Percentiles rank a stretch among this genome's conserved stretches.
Conservation (phyloP, 2,113 vertebrate genomes). For the Burhinus oedicnemus region DNA sequence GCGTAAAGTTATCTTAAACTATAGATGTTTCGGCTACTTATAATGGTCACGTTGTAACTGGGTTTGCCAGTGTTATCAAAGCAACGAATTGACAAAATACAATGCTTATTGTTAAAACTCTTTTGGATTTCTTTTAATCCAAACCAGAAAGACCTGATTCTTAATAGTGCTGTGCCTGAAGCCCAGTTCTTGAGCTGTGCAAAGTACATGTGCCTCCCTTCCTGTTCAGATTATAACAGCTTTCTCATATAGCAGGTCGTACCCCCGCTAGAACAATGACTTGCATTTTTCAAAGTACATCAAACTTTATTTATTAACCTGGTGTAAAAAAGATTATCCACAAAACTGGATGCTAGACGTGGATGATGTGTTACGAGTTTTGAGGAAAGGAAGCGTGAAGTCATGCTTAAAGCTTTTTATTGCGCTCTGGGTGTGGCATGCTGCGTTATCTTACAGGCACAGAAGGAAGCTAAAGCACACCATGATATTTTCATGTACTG, state of each 20-base stretch:
- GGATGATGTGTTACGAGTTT: neutral
- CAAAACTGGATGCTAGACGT: neutral
- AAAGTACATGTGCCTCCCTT: neutral
- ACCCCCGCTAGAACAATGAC: neutral
- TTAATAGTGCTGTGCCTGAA: neutral
- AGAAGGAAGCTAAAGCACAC: neutral
- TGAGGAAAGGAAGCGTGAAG: neutral
- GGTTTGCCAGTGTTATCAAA: neutral
- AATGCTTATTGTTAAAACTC: neutral
- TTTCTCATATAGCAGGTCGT: neutral
- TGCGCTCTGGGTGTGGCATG: accelerated
- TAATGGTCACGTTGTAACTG: neutral
- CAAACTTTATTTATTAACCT: constrained; percentile 4
- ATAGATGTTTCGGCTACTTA: neutral
- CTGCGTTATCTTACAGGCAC: neutral
- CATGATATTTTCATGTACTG: neutral
- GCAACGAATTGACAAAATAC: neutral
- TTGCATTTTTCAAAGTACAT: neutral
- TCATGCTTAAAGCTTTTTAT: neutral
- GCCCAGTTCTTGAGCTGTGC: neutral
- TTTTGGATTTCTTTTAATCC: neutral
- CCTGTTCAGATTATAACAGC: neutral
- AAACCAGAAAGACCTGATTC: neutral
- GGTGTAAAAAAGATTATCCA: neutral
- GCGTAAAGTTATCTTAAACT: neutral